Evolutionary conservation across 2,797 vertebrate genomes (phyloP).

Genomic region (Coreius guichenoti): DNA sequence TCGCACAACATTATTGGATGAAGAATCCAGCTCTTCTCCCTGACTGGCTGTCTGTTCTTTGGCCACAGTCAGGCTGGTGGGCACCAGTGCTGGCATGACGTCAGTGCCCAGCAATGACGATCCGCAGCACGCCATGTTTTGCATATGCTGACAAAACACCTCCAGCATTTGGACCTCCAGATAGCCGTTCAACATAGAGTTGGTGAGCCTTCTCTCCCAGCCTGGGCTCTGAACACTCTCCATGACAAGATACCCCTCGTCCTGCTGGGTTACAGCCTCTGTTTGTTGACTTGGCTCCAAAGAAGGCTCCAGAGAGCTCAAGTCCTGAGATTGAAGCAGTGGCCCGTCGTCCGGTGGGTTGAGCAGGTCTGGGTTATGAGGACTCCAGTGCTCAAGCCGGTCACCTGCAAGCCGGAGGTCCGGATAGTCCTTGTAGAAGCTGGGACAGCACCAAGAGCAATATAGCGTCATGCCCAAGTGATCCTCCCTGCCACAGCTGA

Average conservation of each 20-base stretch:
- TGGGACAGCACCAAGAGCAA: constrained; percentile 74
- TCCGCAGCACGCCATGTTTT: constrained; percentile 76
- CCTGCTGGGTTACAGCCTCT: constrained; percentile 53
- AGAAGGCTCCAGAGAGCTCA: constrained; percentile 48
- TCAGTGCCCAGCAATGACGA: constrained; percentile 70
- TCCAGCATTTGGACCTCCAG: constrained; percentile 80
- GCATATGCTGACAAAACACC: constrained; percentile 82
- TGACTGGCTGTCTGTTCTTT: constrained; percentile 69
- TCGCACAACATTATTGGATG: constrained; percentile 67
- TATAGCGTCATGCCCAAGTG: constrained; percentile 70
- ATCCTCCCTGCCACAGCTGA: constrained; percentile 39
- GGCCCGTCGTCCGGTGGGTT: constrained; percentile 59
- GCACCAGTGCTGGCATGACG: constrained; percentile 49
- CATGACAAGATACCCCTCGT: constrained; percentile 60
- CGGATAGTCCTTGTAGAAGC: constrained; percentile 80
- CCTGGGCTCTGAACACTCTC: constrained; percentile 67
- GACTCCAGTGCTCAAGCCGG: constrained; percentile 64
- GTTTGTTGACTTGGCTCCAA: constrained; percentile 28
- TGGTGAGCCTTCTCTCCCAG: constrained; percentile 74
- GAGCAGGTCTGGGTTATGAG: constrained; percentile 49
- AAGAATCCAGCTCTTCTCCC: constrained; percentile 70
- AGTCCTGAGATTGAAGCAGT: constrained; percentile 71
- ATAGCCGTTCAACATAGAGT: constrained; percentile 79
- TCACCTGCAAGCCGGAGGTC: constrained; percentile 80
- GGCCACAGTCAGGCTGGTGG: constrained; percentile 67